Conservation (phyloP, 2,888 invertebrate genomes). For the Fragum sueziense region DNA sequence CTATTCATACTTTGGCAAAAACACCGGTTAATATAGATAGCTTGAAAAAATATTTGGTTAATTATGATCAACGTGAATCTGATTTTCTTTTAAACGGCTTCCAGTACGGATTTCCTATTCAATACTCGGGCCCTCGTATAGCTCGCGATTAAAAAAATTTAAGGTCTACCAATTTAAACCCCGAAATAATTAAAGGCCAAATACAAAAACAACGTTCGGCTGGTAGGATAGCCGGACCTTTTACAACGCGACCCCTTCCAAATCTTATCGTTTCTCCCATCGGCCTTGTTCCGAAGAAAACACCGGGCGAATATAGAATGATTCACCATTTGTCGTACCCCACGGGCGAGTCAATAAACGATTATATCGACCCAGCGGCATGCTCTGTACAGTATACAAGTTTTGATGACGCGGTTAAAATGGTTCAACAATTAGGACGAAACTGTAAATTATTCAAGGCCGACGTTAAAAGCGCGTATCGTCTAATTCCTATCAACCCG, state of each 20-base stretch:
- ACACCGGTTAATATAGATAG: too few relatives aligned
- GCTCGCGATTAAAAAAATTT: neutral
- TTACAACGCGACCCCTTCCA: neutral
- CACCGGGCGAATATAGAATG: too few relatives aligned
- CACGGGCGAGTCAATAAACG: neutral
- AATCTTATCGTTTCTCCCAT: neutral
- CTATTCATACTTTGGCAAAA: too few relatives aligned
- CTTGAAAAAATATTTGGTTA: too few relatives aligned
- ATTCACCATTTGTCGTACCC: neutral
- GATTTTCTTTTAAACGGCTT: neutral
- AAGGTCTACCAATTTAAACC: neutral
- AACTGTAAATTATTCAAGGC: neutral
- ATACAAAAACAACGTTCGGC: neutral
- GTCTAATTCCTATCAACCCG: neutral
- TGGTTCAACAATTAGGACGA: neutral
- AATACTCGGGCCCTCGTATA: neutral
- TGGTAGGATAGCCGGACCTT: neutral
- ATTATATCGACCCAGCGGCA: neutral
- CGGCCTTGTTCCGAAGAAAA: neutral
- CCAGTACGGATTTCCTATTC: neutral
- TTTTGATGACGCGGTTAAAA: neutral
- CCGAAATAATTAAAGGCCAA: neutral
- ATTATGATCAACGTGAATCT: neutral
- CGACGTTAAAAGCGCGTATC: neutral
- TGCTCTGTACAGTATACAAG: neutral